These are phyloP conservation scores for Cynodonichthys magdalenae DNA, from an alignment of 2,797 vertebrate genomes.

Conservation along the genomic window DNA sequence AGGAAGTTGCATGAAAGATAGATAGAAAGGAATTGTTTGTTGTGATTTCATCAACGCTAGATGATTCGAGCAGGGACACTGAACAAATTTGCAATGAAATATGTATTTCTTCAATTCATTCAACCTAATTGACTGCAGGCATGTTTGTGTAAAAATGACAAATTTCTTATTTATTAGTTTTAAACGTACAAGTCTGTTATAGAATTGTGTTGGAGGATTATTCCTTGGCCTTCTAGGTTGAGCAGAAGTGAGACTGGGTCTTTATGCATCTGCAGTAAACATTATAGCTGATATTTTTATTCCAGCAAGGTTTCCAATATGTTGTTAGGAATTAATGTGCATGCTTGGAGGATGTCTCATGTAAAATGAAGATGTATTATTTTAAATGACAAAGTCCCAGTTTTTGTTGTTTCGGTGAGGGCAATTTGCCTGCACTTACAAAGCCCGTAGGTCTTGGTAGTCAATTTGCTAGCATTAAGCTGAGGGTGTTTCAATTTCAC, in stretches of 20 bases:
- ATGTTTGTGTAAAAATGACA: background rate
- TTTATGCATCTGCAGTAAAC: slow-evolving; percentile 26
- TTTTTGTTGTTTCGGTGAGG: slow-evolving; percentile 63
- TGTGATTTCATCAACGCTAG: slow-evolving; percentile 37
- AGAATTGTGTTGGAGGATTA: slow-evolving; percentile 9
- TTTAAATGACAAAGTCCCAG: slow-evolving; percentile 57
- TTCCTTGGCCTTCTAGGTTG: slow-evolving; percentile 30
- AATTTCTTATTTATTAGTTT: slow-evolving; percentile 17
- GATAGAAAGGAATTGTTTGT: slow-evolving; percentile 52
- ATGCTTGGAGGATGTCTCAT: slow-evolving; percentile 36
- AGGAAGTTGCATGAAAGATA: slow-evolving; percentile 21
- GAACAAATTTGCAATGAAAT: slow-evolving; percentile 29
- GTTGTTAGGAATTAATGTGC: slow-evolving; percentile 44
- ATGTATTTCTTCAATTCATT: slow-evolving; percentile 49
- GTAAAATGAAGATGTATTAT: slow-evolving; percentile 56
- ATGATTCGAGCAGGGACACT: slow-evolving; percentile 38
- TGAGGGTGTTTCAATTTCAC: slow-evolving; percentile 69
- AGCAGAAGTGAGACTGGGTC: slow-evolving; percentile 25
- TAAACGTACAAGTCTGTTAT: slow-evolving; percentile 15
- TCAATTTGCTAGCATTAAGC: slow-evolving; percentile 71
- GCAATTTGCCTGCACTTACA: slow-evolving; percentile 57
- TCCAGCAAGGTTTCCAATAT: slow-evolving; percentile 24
- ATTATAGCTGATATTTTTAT: slow-evolving; percentile 50
- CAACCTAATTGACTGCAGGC: slow-evolving; percentile 25
- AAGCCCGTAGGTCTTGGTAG: slow-evolving; percentile 57